Evolutionary conservation across 1,140 invertebrate species (phyloP), one percentile per base, ranked within the genome.

Genomic region (Idris sp.): DNA sequence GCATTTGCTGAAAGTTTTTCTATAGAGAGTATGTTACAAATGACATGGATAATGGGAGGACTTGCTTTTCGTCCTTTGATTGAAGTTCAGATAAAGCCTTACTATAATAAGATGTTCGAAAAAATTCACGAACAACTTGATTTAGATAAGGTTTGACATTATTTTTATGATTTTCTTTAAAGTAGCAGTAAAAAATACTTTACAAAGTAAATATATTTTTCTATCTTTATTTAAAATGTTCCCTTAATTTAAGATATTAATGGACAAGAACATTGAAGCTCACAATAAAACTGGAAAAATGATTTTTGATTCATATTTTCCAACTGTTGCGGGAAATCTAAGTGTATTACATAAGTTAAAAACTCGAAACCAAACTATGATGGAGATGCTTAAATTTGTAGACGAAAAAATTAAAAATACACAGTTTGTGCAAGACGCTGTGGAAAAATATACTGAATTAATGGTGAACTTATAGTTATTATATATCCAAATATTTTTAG

Each of bases 1-100:
- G 93, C 91, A 2, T 93, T 96, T 77, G 91, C 92, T 49, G 94
- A 96, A 77, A 95, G 93, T 76, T 88, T 91, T 49, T 92, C 92
- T 54, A 82, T 93, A 10, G 92, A 94, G 78, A 88, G 89, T 36
- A 85, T 89, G 10, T 86, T 89, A 2, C 88, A 93, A 90, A 89
- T 95, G 28, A 89, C 94, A 31, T 91, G 93, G 86, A 91, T 95
- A 6, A 89, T 93, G 61, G 93, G 93, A 4, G 89, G 90, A 41
- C 86, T 96, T 25, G 87, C 93, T 19, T 90, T 93, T 16, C 87
- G 95, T 22, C 91, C 93, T 2, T 86, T 92, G 11, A 93, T 97
- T 36, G 90, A 90, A 74, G 84, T 89, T 8, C 92, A 92, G 74
- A 85, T 94, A 19, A 89, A 89, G 48, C 81, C 84, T n/a, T 90